Evolutionary conservation across 2,888 invertebrate genomes (phyloP).

Genomic region (Parascotia fuliginaria): DNA sequence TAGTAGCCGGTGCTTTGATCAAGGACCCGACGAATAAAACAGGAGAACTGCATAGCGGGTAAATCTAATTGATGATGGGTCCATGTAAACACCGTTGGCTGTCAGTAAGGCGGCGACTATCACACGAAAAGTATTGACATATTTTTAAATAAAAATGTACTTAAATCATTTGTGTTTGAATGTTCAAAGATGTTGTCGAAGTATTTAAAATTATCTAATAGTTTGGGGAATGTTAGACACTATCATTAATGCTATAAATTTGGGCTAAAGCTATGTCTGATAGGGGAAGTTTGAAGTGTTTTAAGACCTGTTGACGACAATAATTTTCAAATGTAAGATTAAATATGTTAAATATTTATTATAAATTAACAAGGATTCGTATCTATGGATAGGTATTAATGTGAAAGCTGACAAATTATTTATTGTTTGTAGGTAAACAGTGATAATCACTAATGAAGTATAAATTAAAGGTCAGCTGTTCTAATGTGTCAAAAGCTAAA

Average conservation of each 20-base stretch:
- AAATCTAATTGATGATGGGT: constrained; percentile 58
- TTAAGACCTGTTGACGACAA: constrained; percentile 5
- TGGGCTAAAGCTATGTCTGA: constrained; percentile 13
- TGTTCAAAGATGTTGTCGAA: constrained; percentile 47
- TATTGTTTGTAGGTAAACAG: too few relatives aligned
- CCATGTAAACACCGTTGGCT: constrained; percentile 38
- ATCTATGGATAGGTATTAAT: background rate
- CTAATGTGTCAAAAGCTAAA: too few relatives aligned
- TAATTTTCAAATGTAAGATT: background rate
- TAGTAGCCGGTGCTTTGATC: constrained; percentile 59
- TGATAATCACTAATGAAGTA: too few relatives aligned
- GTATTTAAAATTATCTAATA: constrained; percentile 49
- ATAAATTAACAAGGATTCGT: background rate
- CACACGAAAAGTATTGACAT: constrained; percentile 51
- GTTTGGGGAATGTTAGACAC: constrained; percentile 39
- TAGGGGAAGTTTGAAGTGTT: constrained; percentile 4
- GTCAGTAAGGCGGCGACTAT: constrained; percentile 57
- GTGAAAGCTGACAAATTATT: too few relatives aligned
- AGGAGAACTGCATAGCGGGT: constrained; percentile 55
- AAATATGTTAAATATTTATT: background rate
- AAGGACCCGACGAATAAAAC: constrained; percentile 50
- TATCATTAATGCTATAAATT: constrained; percentile 26
- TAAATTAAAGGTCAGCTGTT: too few relatives aligned
- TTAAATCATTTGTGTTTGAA: constrained; percentile 42
- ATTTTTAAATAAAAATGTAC: constrained; percentile 39